phyloP scores from a whole-genome alignment of 2,113 vertebrate genomes.

The Pygoscelis antarcticus region DNA sequence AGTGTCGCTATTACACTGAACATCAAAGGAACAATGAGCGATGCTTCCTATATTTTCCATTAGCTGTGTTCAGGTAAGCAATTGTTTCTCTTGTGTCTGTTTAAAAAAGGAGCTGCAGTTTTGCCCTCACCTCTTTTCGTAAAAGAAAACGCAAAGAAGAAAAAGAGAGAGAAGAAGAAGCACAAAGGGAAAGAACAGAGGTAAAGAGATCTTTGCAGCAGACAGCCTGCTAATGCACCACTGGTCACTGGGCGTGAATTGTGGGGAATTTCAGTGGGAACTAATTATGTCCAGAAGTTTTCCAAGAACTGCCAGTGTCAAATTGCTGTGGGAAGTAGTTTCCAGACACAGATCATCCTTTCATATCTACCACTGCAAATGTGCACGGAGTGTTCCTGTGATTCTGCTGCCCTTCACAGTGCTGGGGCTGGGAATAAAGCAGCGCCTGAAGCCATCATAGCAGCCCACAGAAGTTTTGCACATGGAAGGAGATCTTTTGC shows the following conservation, averaged over 20 bases:
- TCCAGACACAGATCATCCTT: not conserved
- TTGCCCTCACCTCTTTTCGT: not conserved
- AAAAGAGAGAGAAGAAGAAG: not conserved
- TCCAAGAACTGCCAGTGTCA: not conserved
- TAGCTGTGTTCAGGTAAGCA: not conserved
- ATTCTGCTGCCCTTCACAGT: not conserved
- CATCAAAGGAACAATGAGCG: not conserved
- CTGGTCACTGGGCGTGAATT: not conserved
- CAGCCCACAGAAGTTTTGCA: not conserved
- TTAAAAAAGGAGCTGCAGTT: not conserved
- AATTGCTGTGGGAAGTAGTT: not conserved
- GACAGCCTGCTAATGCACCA: not conserved
- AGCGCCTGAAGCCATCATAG: not conserved
- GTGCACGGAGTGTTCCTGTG: accelerated
- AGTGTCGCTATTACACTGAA: not conserved
- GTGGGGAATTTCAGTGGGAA: not conserved
- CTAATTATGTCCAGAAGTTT: not conserved
- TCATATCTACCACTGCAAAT: not conserved
- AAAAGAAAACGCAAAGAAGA: not conserved
- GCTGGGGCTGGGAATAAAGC: not conserved
- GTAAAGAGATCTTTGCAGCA: not conserved
- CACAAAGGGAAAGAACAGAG: not conserved
- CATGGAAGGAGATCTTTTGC: not conserved
- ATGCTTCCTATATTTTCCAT: not conserved
- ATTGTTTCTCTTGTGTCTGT: not conserved